Base-by-base conservation (phyloP, 2,888 invertebrate genomes). In the Limnephilus auricula region DNA sequence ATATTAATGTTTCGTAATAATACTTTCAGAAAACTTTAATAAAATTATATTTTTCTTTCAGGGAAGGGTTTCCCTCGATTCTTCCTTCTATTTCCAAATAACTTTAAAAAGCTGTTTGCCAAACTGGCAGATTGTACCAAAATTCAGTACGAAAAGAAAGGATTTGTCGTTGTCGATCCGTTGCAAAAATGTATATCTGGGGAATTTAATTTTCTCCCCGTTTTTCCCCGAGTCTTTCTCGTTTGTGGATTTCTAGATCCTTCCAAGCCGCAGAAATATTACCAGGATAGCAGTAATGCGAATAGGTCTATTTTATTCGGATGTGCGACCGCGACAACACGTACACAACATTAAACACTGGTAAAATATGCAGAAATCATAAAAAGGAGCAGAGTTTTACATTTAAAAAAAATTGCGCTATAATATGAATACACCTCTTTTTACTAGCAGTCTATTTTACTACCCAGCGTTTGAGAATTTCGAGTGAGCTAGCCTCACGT, bases 201-300 rank as follows among this genome's bases (percentile, higher is more conserved):
- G 65, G 65, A 65, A n/a, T 65, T 65, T 65, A 65, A 65, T 65
- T 50, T 18, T 18, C 25, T n/a, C 25, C n/a, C 9, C 65, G 65
- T 25, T 65, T 65, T 65, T 65, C 65, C 65, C 65, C 25, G 65
- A 65, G 65, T 65, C 65, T 65, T n/a, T n/a, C n/a, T n/a, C n/a
- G n/a, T n/a, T n/a, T n/a, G 65, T 25, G 65, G 65, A 65, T 65
- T 65, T 65, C 25, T 65, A 25, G 25, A 65, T 65, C 65, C 65
- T 65, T 32, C 37, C 30, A 13, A 34, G 9, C n/a, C 37, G 79
- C 90, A 90, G 89, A 65, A 85, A 79, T 25, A 40, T 30, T 78
- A 89, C 89, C 34, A 89, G 79, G 32, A 30, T 30, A 15, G 34
- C 78, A 79, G 40, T 65, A 79, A 88, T 45, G 79, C 32, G 31